These are phyloP conservation scores for Drymodes brunneopygia DNA, from an alignment of 2,113 vertebrate species.

Conservation along the genomic window DNA sequence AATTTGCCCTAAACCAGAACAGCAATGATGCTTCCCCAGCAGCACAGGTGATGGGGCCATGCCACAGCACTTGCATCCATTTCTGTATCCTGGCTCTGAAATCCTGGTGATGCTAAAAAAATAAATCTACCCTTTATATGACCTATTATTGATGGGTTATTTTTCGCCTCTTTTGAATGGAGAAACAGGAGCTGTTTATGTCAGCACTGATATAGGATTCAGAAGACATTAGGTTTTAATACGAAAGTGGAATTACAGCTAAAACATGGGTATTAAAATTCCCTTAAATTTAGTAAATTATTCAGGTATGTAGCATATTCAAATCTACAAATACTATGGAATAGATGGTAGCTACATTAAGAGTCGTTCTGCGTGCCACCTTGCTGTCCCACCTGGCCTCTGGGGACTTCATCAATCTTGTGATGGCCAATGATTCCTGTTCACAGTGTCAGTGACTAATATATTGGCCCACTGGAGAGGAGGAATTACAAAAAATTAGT, in stretches of 20 bases:
- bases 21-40: neutral
- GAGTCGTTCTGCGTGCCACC: neutral
- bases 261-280: neutral
- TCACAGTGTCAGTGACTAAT: neutral
- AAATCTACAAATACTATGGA: neutral
- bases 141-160: neutral
- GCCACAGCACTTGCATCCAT: neutral
- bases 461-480: neutral
- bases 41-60: neutral
- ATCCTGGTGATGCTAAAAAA: neutral
- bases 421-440: neutral
- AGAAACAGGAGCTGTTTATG: neutral
- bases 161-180: neutral
- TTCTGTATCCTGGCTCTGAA: neutral
- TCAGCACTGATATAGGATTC: neutral
- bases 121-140: neutral
- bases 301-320: neutral
- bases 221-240: neutral
- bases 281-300: neutral
- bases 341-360: neutral
- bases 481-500: neutral
- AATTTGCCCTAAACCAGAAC: too few species aligned
- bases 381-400: neutral
- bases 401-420: neutral
- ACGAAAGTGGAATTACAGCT: neutral